Evolutionary conservation across 2,888 invertebrate species (phyloP), one percentile per base, ranked within the genome.

Genomic region (Yponomeuta cagnagella): DNA sequence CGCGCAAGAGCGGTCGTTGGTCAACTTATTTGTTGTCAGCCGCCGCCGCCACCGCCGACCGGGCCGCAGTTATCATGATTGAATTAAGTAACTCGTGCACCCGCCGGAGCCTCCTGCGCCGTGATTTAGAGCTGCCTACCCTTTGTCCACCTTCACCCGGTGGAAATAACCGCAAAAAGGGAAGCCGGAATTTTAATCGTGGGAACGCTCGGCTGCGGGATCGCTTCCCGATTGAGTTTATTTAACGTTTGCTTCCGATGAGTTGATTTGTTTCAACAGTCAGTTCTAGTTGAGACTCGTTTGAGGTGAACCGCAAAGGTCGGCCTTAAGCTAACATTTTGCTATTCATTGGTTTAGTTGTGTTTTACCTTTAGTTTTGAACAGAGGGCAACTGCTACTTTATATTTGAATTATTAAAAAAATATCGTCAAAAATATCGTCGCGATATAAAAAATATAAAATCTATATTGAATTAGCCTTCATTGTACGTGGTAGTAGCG

Each of bases 21-120:
- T 90, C 90, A 90, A 91, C 91, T 88, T 88, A 90, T 89, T 90
- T 90, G 84, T 90, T 88, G 87, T n/a, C n/a, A n/a, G n/a, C n/a
- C n/a, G n/a, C n/a, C n/a, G 85, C 80, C 81, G 79, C 78, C 43
- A 5, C 43, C 9, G 43, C 8, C 43, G 43, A 80, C 74, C 78
- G 80, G 85, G 82, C 82, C 86, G 86, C 90, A 88, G 91, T 90
- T 91, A 92, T 91, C 91, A 85, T 87, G 90, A 92, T 92, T 91
- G 90, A 92, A 92, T 92, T 90, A 92, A 89, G 85, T 84, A 84
- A 84, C 81, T 77, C 77, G 76, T 79, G 77, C 77, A 58, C 52
- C 81, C 79, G 80, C 78, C 77, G 43, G 79, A 77, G 77, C 73
- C 71, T 70, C 64, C 79, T 58, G 52, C 78, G 76, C 77, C 80